A percentile compares a stretch with the other conserved stretches of the same genome.
phyloP scores from a whole-genome alignment of 2,888 invertebrate genomes.

The Monochamus alternatus region DNA sequence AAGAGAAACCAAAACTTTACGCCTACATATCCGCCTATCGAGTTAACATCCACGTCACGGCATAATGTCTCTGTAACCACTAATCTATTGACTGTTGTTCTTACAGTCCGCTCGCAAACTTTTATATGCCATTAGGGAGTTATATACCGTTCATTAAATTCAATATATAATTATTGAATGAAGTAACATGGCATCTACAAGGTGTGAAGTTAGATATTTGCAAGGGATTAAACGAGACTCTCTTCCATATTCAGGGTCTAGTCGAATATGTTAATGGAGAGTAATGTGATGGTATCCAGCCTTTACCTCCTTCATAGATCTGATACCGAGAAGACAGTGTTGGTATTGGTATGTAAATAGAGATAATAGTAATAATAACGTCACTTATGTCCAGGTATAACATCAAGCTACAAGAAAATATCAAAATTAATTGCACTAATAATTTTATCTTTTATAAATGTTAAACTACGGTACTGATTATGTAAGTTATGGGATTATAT shows the following conservation, averaged over 20 bases:
- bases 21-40: neutral
- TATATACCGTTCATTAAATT: constrained; percentile 12
- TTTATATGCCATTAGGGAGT: constrained; percentile 19
- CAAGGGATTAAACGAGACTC: neutral
- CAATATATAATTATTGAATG: constrained; percentile 20
- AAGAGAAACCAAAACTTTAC: neutral
- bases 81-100: constrained; percentile 24
- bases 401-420: too few relatives aligned
- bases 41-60: constrained; percentile 3
- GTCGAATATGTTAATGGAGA: neutral
- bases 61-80: constrained; percentile 24
- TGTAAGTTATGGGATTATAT: too few relatives aligned
- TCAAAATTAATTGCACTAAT: too few relatives aligned
- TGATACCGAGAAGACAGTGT: neutral
- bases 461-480: too few relatives aligned
- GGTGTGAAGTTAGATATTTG: neutral
- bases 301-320: neutral
- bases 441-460: too few relatives aligned
- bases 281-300: neutral
- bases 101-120: neutral
- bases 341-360: neutral
- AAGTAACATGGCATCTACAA: constrained; percentile 13
- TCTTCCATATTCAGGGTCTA: neutral
- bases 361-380: neutral
- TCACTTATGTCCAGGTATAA: too few relatives aligned